A percentile compares a stretch with the other conserved stretches of the same genome.
phyloP scores from a whole-genome alignment of 1,140 invertebrate genomes.

The Lineus longissimus region DNA sequence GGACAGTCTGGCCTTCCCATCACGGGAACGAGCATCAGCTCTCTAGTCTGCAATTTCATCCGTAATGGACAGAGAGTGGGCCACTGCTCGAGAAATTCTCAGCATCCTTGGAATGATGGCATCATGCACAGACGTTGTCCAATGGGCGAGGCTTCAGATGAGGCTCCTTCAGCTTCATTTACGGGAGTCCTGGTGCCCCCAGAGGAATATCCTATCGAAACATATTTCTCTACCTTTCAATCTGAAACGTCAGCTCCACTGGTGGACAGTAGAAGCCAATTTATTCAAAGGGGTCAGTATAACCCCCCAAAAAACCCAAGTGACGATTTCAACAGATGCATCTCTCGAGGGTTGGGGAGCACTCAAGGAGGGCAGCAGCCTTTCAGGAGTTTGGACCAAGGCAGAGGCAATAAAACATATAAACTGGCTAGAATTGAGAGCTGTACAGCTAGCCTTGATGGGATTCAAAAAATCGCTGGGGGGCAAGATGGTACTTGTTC shows the following conservation, averaged over 20 bases:
- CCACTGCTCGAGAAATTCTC: conserved; percentile 5
- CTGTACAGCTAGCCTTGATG: conserved; percentile 11
- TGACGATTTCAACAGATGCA: conserved; percentile 17
- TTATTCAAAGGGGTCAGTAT: background rate
- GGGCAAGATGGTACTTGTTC: no score
- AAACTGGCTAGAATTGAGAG: conserved; percentile 15
- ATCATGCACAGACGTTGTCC: conserved; percentile 14
- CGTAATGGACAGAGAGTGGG: background rate
- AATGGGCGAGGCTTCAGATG: background rate
- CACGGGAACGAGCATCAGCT: background rate
- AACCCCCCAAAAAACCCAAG: background rate
- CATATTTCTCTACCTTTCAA: conserved; percentile 1
- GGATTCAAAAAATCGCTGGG: background rate
- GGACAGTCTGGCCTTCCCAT: background rate
- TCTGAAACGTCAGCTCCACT: conserved; percentile 10
- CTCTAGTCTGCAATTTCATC: background rate
- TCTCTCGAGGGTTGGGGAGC: conserved; percentile 14
- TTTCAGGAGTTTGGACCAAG: conserved; percentile 1
- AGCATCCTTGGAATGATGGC: conserved; percentile 14
- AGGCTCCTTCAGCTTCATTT: background rate
- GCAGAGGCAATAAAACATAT: conserved; percentile 11
- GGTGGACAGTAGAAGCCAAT: conserved; percentile 12
- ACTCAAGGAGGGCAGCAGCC: background rate
- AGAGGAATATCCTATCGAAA: background rate
- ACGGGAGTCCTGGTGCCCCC: background rate